These are phyloP conservation scores for Thalassarche chlororhynchos DNA, from an alignment of 2,113 vertebrate genomes.

Conservation along the genomic window DNA sequence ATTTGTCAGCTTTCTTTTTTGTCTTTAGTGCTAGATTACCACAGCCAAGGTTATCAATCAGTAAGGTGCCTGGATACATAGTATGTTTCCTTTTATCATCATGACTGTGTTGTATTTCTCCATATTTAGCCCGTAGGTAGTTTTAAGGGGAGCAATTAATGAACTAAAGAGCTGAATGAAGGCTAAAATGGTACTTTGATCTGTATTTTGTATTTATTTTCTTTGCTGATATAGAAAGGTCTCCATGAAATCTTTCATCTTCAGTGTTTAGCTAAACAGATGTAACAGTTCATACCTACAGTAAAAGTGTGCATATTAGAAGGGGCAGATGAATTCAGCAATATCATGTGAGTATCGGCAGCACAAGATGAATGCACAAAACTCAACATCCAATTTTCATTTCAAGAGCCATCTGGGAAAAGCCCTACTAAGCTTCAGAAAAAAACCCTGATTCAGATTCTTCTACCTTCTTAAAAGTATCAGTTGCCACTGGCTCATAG, in stretches of 20 bases:
- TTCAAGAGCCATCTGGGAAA: neutral
- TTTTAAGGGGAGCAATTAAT: neutral
- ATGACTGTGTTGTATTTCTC: neutral
- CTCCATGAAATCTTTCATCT: neutral
- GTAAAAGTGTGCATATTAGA: neutral
- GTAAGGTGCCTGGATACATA: neutral
- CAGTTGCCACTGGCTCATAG: neutral
- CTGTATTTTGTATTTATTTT: neutral
- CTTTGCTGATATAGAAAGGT: neutral
- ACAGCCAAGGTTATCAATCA: neutral
- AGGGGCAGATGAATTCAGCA: neutral
- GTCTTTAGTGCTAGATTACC: neutral
- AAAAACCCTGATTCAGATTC: neutral
- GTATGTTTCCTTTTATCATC: neutral
- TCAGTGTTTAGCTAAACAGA: neutral
- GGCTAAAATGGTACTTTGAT: neutral
- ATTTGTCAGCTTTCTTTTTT: neutral
- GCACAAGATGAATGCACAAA: neutral
- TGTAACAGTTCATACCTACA: neutral
- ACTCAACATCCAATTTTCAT: neutral
- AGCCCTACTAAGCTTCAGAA: neutral
- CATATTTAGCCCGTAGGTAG: neutral
- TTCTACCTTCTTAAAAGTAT: neutral
- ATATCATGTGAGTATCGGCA: neutral
- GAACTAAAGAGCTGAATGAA: neutral